phyloP scores from a whole-genome alignment of 2,888 invertebrate species.

The Catocala nupta region DNA sequence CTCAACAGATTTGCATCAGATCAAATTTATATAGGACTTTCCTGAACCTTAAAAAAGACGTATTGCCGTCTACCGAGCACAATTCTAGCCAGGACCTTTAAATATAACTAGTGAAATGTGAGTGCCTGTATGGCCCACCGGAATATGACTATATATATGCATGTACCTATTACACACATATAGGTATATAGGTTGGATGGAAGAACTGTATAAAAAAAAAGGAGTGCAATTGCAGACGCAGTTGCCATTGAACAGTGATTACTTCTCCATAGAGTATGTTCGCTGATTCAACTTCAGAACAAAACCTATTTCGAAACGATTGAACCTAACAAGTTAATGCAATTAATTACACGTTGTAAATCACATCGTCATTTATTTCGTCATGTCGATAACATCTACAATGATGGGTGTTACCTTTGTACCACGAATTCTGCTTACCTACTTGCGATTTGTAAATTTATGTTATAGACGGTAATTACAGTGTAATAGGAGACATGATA shows the following conservation, averaged over 20 bases:
- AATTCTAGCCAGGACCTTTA: too few relatives aligned
- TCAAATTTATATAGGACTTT: too few relatives aligned
- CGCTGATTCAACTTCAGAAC: background rate
- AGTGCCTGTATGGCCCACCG: too few relatives aligned
- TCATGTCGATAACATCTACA: conserved; percentile 46
- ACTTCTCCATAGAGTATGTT: background rate
- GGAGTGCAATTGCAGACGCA: background rate
- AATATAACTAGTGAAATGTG: too few relatives aligned
- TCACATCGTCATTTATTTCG: conserved; percentile 40
- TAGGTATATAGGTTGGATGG: too few relatives aligned
- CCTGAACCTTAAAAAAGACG: too few relatives aligned
- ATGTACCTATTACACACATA: too few relatives aligned
- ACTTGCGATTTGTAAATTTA: conserved; percentile 32
- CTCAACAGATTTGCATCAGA: too few relatives aligned
- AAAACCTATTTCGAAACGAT: conserved; percentile 26
- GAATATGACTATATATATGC: too few relatives aligned
- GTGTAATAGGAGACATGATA: conserved; percentile 16
- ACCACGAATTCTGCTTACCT: conserved; percentile 38
- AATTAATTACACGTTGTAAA: conserved; percentile 44
- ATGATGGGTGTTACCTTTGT: conserved; percentile 43
- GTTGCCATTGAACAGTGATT: too few relatives aligned
- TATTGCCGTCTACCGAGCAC: too few relatives aligned
- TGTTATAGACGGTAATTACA: conserved; percentile 40
- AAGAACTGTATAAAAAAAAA: too few relatives aligned
- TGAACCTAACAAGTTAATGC: conserved; percentile 25